Evolutionary conservation across 2,888 invertebrate species (phyloP).

Genomic region (Pinctada fucata): DNA sequence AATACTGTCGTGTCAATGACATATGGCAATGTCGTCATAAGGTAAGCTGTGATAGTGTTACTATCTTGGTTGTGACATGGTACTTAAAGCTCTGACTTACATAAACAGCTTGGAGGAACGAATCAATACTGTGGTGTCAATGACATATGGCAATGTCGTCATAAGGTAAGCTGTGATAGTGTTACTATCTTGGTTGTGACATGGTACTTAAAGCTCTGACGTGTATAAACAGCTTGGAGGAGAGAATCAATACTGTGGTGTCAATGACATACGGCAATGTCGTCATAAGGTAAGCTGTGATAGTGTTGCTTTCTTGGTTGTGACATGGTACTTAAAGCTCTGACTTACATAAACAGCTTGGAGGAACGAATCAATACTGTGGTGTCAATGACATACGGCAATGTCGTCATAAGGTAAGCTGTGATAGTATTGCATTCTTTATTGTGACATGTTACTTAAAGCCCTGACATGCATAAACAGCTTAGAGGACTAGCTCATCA

Average conservation of each 20-base stretch:
- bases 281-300: constrained; percentile 53
- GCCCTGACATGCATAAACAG: constrained; percentile 46
- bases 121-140: constrained; percentile 51
- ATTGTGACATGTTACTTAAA: constrained; percentile 37
- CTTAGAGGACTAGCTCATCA: constrained; percentile 45
- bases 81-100: constrained; percentile 45
- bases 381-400: constrained; percentile 55
- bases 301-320: no score
- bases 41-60: no score
- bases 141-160: constrained; percentile 53
- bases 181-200: no score
- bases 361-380: constrained; percentile 50
- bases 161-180: constrained; percentile 57
- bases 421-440: no score
- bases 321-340: constrained; percentile 39
- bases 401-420: constrained; percentile 54
- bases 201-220: constrained; percentile 45
- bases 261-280: constrained; percentile 55
- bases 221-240: constrained; percentile 44
- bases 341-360: constrained; percentile 44
- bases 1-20: constrained; percentile 55
- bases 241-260: constrained; percentile 50
- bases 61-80: no score
- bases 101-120: constrained; percentile 44
- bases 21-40: constrained; percentile 51